Base-by-base conservation (phyloP, 2,113 vertebrate genomes). In the Menidia beryllina region DNA sequence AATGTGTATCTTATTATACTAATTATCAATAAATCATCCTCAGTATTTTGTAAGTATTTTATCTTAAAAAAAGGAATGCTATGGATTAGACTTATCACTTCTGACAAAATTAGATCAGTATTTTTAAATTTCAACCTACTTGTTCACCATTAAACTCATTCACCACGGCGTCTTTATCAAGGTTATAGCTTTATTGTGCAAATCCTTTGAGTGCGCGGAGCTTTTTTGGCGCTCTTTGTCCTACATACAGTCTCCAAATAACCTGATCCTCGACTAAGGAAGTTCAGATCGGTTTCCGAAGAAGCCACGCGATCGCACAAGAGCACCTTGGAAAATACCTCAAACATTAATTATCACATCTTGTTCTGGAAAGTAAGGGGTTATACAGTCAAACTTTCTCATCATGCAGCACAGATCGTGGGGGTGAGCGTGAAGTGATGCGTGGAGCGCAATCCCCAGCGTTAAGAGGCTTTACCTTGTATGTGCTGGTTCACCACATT, bases 401-500 rank as follows among this genome's bases (percentile, higher is more conserved):
- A 7, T 24, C 1, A 9, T 19, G 52, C 6, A 23, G 51, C 38
- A 23, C 43, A 19, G 14, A 10, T 39, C 13, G 15, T 27, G 36
- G 11, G 7, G 19, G n/a, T 14, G 30, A 17, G 26, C 52, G 21
- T 24, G 20, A 53, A 55, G 51, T 23, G 34, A 9, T 17, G 24
- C 20, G 20, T 19, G 26, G 0, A 38, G 7, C 14, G 10, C 21
- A n/a, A 62, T 17, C 52, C 25, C 34, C 8, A 8, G 23, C 30
- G 21, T 5, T 49, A 15, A 27, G n/a, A 11, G 25, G 48, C 19
- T 75, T 73, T 96, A 98, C 97, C 97, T 96, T 99, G 96, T 53
- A 99, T 97, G 86, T 99, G 97, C 91, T 98, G 97, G 90, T 97
- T 98, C 91, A 99, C 97, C 82, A 99, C 96, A 86, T 93, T 96